phyloP scores from a whole-genome alignment of 2,888 invertebrate genomes.

The Sialis fuliginosa region DNA sequence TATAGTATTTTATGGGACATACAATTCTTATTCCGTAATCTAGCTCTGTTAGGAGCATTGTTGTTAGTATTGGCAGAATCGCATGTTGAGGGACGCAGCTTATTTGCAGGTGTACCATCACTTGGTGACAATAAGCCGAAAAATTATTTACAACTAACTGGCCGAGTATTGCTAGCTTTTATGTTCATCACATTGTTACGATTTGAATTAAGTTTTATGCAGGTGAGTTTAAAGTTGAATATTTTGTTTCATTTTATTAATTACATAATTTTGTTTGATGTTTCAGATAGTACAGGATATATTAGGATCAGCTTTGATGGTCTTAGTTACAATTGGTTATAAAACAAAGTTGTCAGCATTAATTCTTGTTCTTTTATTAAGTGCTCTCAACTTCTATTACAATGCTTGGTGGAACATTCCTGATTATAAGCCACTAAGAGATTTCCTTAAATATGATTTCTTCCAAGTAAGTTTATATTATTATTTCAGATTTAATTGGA shows the following conservation, averaged over 20 bases:
- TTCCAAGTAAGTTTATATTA: slow-evolving; percentile 64
- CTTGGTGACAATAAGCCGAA: slow-evolving; percentile 93
- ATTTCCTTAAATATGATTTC: slow-evolving; percentile 99
- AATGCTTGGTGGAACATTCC: slow-evolving; percentile 99
- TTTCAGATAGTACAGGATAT: slow-evolving; percentile 75
- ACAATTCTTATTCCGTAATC: slow-evolving; percentile 88
- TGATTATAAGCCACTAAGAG: slow-evolving; percentile 85
- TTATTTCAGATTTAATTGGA: neutral
- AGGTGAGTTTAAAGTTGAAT: slow-evolving; percentile 33
- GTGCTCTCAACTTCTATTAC: slow-evolving; percentile 85
- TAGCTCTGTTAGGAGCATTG: slow-evolving; percentile 94
- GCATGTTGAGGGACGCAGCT: slow-evolving; percentile 76
- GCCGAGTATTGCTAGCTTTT: slow-evolving; percentile 87
- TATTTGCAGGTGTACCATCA: slow-evolving; percentile 90
- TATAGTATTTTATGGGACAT: slow-evolving; percentile 98
- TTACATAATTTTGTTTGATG: neutral
- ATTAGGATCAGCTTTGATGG: slow-evolving; percentile 85
- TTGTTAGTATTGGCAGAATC: slow-evolving; percentile 92
- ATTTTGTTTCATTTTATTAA: neutral
- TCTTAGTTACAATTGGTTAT: slow-evolving; percentile 90
- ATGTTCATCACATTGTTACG: slow-evolving; percentile 96
- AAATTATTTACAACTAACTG: slow-evolving; percentile 89
- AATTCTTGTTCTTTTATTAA: slow-evolving; percentile 75
- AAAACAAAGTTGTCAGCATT: slow-evolving; percentile 97
- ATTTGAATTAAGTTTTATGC: slow-evolving; percentile 79